phyloP scores from a whole-genome alignment of 2,113 vertebrate species.

The Hyperoodon ampullatus region DNA sequence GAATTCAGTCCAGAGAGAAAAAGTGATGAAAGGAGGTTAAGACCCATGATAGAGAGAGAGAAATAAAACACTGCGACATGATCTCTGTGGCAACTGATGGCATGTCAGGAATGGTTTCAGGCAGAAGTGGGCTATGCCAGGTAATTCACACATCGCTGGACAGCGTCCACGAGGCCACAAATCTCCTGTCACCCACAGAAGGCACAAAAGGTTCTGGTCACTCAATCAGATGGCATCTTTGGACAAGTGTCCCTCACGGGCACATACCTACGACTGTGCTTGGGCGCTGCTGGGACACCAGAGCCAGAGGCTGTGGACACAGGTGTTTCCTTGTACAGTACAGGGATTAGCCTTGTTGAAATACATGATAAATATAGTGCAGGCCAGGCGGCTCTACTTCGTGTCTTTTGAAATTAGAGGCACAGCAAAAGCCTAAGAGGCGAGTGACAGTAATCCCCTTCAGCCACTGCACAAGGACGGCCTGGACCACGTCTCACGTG shows the following conservation, averaged over 20 bases:
- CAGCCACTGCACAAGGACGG: neutral
- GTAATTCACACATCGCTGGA: neutral
- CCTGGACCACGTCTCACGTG: neutral
- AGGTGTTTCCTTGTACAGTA: neutral
- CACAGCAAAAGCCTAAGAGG: neutral
- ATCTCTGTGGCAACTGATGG: neutral
- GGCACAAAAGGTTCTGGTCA: neutral
- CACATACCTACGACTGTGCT: neutral
- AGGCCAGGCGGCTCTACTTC: conserved; percentile 16
- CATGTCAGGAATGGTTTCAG: neutral
- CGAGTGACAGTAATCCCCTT: neutral
- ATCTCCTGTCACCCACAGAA: neutral
- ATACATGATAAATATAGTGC: neutral
- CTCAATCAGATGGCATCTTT: neutral
- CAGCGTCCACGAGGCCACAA: neutral
- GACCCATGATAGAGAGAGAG: neutral
- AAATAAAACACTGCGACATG: neutral
- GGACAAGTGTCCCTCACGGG: neutral
- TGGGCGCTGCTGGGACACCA: fast-evolving
- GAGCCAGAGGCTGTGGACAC: neutral
- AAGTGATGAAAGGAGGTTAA: neutral
- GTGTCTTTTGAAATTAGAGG: conserved; percentile 39
- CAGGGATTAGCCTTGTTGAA: neutral
- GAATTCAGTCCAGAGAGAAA: neutral
- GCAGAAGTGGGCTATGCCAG: neutral